These are phyloP conservation scores for Stegana nigrithorax DNA, from an alignment of 2,888 invertebrate genomes.

Conservation along the genomic window DNA sequence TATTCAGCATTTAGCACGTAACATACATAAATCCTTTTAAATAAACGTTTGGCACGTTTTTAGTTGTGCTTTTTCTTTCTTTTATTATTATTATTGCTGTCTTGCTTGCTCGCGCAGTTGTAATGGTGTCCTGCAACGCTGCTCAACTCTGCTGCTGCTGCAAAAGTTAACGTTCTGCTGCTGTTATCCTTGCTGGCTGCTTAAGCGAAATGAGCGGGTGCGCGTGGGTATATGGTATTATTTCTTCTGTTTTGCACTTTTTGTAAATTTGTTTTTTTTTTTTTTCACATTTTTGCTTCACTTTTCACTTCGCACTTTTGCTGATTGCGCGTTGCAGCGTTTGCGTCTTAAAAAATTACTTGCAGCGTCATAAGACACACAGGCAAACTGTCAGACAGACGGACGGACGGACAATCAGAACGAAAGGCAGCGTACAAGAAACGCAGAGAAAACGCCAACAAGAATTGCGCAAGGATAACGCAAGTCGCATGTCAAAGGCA, in stretches of 20 bases:
- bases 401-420: not conserved
- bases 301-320: conserved; percentile 31
- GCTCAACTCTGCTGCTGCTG: conserved; percentile 5
- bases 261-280: conserved; percentile 12
- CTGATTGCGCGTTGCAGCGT: conserved; percentile 6
- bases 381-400: conserved; percentile 28
- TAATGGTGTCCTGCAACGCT: too few species aligned
- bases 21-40: conserved; percentile 63
- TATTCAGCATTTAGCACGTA: conserved; percentile 62
- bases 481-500: not conserved
- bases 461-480: conserved; percentile 41
- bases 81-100: not conserved
- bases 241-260: too few species aligned
- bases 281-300: not conserved
- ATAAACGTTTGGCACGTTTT: conserved; percentile 64
- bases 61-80: conserved; percentile 45
- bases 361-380: conserved; percentile 33
- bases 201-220: not conserved
- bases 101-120: not conserved
- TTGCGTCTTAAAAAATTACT: conserved; percentile 51
- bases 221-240: too few species aligned
- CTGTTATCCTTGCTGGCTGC: conserved; percentile 1
- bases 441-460: conserved; percentile 32
- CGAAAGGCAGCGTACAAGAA: conserved; percentile 21
- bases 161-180: not conserved